Evolutionary conservation across 1,140 invertebrate species (phyloP).

Genomic region (Matsumurasca onukii): DNA sequence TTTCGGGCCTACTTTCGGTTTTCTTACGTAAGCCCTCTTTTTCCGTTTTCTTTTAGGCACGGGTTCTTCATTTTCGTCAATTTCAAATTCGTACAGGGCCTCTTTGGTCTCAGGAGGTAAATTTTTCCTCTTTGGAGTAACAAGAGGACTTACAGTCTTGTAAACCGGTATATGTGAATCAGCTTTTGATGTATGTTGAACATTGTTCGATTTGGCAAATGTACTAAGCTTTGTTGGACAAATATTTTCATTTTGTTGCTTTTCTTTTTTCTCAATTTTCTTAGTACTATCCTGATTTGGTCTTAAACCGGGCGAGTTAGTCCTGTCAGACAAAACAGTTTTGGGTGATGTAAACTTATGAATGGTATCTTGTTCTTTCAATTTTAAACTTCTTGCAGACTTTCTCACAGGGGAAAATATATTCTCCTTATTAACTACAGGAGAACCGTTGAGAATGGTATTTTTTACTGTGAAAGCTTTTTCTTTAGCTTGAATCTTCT

Average conservation of each 20-base stretch:
- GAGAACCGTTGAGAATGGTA: neutral
- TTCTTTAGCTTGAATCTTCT: neutral
- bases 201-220: neutral
- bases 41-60: slow-evolving; percentile 11
- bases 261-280: neutral
- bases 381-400: neutral
- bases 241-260: neutral
- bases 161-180: slow-evolving; percentile 2
- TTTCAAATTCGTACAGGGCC: slow-evolving; percentile 14
- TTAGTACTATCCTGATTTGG: neutral
- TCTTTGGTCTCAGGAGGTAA: neutral
- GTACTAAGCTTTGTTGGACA: neutral
- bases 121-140: neutral
- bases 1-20: slow-evolving; percentile 19
- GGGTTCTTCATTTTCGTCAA: slow-evolving; percentile 19
- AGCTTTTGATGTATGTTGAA: neutral
- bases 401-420: neutral
- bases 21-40: neutral
- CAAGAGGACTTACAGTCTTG: neutral
- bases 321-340: neutral
- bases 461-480: neutral
- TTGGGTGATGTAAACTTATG: neutral
- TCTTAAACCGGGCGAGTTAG: neutral
- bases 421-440: neutral
- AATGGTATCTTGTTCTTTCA: neutral